Percentiles rank a stretch among this genome's conserved stretches.
Evolutionary conservation across 2,113 vertebrate species (phyloP).

Genomic region (Phaethornis superciliosus): DNA sequence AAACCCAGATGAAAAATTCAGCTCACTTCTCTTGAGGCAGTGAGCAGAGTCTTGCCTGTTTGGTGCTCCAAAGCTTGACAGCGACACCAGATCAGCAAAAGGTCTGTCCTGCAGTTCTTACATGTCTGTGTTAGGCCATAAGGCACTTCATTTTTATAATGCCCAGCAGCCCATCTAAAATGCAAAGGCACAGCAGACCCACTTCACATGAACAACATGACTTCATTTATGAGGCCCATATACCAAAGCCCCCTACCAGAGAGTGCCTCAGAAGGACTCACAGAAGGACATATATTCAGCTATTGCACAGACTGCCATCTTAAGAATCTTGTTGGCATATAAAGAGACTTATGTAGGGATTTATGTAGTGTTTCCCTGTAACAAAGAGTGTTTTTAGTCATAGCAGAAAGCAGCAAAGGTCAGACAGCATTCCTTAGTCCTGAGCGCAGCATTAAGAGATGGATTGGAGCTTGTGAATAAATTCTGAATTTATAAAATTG

Average conservation of each 20-base stretch:
- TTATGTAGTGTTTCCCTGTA: neutral
- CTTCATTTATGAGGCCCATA: neutral
- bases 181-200: neutral
- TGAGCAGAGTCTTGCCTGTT: neutral
- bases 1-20: neutral
- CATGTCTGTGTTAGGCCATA: neutral
- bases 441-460: neutral
- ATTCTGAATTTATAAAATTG: slow-evolving; percentile 15
- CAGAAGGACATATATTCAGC: neutral
- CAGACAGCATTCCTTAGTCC: neutral
- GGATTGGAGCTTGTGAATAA: neutral
- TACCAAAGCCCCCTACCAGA: neutral
- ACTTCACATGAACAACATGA: neutral
- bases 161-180: neutral
- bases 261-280: neutral
- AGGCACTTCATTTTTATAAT: neutral
- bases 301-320: neutral
- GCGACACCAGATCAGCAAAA: neutral
- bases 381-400: neutral
- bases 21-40: neutral
- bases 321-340: neutral
- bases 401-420: neutral
- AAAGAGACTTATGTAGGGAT: neutral
- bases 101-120: neutral
- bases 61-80: neutral